Percentiles rank a stretch among this genome's conserved stretches.
Evolutionary conservation across 1,140 invertebrate species (phyloP).

Genomic region (Epicauta chinensis): DNA sequence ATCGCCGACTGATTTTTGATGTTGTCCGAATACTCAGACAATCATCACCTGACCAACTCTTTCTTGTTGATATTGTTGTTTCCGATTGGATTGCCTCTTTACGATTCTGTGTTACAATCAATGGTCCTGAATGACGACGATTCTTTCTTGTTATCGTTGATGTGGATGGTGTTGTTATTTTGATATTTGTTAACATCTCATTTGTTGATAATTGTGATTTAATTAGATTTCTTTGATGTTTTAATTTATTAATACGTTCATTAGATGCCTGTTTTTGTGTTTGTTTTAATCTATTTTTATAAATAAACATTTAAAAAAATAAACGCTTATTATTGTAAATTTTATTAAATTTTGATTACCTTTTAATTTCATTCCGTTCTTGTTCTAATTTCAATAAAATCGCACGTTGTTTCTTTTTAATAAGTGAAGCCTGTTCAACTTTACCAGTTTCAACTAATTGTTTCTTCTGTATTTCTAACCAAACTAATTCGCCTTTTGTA

Average conservation of each 20-base stretch:
- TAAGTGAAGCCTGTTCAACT: slow-evolving; percentile 36
- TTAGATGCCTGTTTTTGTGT: slow-evolving; percentile 39
- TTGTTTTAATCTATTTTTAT: slow-evolving; percentile 38
- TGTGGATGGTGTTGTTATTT: slow-evolving; percentile 6
- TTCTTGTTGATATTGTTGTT: slow-evolving; percentile 22
- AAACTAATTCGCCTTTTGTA: slow-evolving; percentile 38
- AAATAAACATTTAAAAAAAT: slow-evolving; percentile 1
- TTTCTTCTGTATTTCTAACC: slow-evolving; percentile 41
- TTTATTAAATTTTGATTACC: no score
- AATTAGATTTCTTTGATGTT: slow-evolving; percentile 36
- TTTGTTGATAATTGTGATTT: slow-evolving; percentile 34
- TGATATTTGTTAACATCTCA: slow-evolving; percentile 27
- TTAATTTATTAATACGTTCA: slow-evolving; percentile 34
- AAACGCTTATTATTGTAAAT: neutral
- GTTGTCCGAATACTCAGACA: slow-evolving; percentile 17
- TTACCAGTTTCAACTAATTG: slow-evolving; percentile 39
- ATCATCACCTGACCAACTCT: slow-evolving; percentile 18
- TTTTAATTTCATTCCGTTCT: slow-evolving; percentile 41
- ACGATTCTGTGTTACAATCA: slow-evolving; percentile 27
- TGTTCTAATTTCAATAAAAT: slow-evolving; percentile 39
- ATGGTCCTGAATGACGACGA: slow-evolving; percentile 27
- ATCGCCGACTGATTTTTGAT: slow-evolving; percentile 9
- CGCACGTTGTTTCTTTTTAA: slow-evolving; percentile 42
- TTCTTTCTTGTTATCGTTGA: slow-evolving; percentile 12
- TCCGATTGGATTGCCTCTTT: slow-evolving; percentile 21